Base-by-base conservation (phyloP, 2,888 invertebrate species). In the Dicycla oo region DNA sequence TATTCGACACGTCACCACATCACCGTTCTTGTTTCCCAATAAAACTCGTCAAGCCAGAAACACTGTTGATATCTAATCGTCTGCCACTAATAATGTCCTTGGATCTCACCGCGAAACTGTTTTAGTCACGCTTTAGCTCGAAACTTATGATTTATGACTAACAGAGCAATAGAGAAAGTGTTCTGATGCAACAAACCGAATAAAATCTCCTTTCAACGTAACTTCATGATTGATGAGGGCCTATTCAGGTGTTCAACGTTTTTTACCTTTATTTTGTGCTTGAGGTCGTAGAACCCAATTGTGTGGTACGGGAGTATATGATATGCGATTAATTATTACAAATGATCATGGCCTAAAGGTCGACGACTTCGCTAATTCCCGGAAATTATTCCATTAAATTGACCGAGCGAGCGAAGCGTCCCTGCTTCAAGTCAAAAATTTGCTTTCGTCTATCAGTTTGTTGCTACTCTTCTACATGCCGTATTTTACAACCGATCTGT, bases 141-240 rank as follows among this genome's bases (percentile, higher is more conserved):
- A 86, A 86, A 83, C 83, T 82, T 84, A 88, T 94, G 93, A 93
- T 93, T 92, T 92, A 93, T 92, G 91, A 89, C 87, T 86, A 89
- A 88, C 85, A 83, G 82, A 82, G 79, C 73, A 80, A 78, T 80
- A 91, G 93, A 90, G 93, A 94, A 93, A 94, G 93, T 93, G 68
- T 88, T 91, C 88, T 85, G 88, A 91, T 90, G 90, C 88, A 88
- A 87, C 86, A 80, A 83, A 75, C 77, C 67, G 82, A 75, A 84
- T 89, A 87, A 91, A 90, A 90, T 88, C 87, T 87, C 87, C 90
- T 89, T 92, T 89, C 90, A 92, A 88, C 87, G 84, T 84, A 81
- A 82, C 73, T 75, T 72, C 72, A 88, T 94, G 94, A 95, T 94
- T 94, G 92, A 94, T 94, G 94, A 86, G 75, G 61, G 82, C 82